These are phyloP conservation scores for Diacarnus erythraeanus DNA, from an alignment of 37 sponge, comb jelly and placozoan species.

Conservation along the genomic window DNA sequence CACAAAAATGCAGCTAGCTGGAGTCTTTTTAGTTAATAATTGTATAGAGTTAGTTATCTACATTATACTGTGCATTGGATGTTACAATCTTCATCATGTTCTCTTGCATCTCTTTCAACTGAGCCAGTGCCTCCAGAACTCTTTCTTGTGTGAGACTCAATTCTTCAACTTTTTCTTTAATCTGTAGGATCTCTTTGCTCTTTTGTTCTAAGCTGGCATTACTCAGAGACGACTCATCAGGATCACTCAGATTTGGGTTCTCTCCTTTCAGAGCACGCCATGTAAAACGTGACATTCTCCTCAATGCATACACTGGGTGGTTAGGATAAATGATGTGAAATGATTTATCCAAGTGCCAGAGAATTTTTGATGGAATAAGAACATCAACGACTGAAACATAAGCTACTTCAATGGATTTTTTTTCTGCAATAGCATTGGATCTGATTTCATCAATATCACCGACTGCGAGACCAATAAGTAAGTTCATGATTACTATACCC, in stretches of 20 bases:
- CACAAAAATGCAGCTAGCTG: too few species aligned
- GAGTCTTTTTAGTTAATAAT: too few species aligned
- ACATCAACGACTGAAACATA: conserved; percentile 40
- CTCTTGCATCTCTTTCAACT: conserved; percentile 2
- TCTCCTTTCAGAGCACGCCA: conserved; percentile 46
- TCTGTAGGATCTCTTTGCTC: neutral
- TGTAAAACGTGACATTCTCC: conserved; percentile 17
- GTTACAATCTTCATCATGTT: conserved; percentile 7
- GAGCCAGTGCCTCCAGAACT: neutral
- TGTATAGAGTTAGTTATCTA: neutral
- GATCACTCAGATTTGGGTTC: neutral
- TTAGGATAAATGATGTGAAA: conserved; percentile 39
- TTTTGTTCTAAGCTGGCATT: neutral
- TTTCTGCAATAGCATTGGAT: conserved; percentile 59
- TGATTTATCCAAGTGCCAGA: neutral
- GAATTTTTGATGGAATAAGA: conserved; percentile 20
- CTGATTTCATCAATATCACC: conserved; percentile 82
- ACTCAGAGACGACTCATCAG: neutral
- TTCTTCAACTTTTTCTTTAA: conserved; percentile 21
- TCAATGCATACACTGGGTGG: neutral
- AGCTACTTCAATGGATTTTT: conserved; percentile 26
- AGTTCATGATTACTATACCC: conserved; percentile 76
- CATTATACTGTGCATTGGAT: too few species aligned
- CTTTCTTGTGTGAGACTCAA: conserved; percentile 4
- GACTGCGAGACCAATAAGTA: conserved; percentile 93